Conservation (phyloP, 2,113 vertebrate genomes). For the Cettia cetti region DNA sequence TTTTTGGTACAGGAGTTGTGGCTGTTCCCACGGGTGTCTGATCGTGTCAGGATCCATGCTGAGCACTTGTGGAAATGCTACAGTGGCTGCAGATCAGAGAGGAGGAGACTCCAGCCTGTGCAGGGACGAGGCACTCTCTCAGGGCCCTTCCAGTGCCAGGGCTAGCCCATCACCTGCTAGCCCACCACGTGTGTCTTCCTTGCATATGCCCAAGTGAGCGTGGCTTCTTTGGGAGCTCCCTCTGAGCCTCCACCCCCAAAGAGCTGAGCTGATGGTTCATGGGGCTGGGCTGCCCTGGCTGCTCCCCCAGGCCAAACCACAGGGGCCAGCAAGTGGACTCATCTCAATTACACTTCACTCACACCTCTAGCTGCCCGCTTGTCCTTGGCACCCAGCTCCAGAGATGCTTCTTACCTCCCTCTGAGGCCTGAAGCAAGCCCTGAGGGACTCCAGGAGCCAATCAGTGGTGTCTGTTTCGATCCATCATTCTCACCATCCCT, state of each 20-base stretch:
- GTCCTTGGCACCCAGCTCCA: neutral
- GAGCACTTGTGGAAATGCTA: neutral
- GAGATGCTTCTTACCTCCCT: neutral
- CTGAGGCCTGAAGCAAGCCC: neutral
- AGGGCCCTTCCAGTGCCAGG: neutral
- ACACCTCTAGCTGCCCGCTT: neutral
- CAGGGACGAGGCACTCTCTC: neutral
- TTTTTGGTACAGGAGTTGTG: neutral
- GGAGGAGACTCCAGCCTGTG: neutral
- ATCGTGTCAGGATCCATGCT: neutral
- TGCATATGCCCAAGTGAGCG: neutral
- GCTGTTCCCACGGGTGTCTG: fast-evolving
- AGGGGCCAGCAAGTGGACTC: neutral
- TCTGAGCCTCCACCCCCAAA: neutral
- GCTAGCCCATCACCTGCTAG: neutral
- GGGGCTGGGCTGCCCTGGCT: neutral
- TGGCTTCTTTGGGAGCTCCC: neutral
- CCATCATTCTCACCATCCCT: neutral
- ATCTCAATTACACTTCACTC: neutral
- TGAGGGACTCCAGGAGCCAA: neutral
- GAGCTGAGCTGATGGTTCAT: neutral
- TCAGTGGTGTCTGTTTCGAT: neutral
- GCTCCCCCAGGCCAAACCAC: neutral
- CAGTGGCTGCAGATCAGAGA: neutral
- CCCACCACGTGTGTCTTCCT: fast-evolving